Base-by-base conservation (phyloP, 2,888 invertebrate species). In the Pristionchus maxplancki region DNA sequence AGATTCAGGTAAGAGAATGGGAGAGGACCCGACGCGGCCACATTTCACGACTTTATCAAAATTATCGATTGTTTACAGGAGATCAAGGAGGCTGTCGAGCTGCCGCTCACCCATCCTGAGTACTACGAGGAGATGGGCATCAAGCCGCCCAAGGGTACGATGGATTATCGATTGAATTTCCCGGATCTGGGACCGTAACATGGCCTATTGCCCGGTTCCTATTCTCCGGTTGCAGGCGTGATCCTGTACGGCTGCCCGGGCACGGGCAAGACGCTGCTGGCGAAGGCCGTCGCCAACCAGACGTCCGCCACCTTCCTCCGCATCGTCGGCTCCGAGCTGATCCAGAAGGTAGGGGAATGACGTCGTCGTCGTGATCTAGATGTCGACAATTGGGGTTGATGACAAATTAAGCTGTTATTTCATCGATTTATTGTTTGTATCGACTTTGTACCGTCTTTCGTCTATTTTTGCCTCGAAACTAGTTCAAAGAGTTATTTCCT, bases 111-210 rank as follows among this genome's bases (percentile, higher is more conserved):
- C 24, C 99, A 99, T 96, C 99, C 99, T 0, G 99, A 99, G 95
- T 99, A 99, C 95, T 99, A 99, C 95, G 99, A 99, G 95, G 99
- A 99, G 96, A 99, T 99, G 99, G 99, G 99, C 83, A 99, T 99
- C 93, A 98, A 98, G 95, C 99, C 99, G 24, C 99, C 99, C 0
- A 99, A 99, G 95, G 99, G 99, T 92, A 62, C 37, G 37, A 64
- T 24, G 1, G 4, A 71, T 40, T 37, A 40, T 71, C 24, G 71
- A 71, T 71, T 71, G 37, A 34, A 15, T 11, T 28, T 28, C 40
- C 20, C 37, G 34, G 28, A 28, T 31, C n/a, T n/a, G 28, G 17
- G 50, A 34, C 58, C 34, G 53, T 50, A 6, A 31, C 24, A 20
- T 67, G 67, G 1, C 5, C 58, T 50, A 0, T n/a, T n/a, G 11